Evolutionary conservation across 2,113 vertebrate genomes (phyloP).

Genomic region (Microcebus jonahi): DNA sequence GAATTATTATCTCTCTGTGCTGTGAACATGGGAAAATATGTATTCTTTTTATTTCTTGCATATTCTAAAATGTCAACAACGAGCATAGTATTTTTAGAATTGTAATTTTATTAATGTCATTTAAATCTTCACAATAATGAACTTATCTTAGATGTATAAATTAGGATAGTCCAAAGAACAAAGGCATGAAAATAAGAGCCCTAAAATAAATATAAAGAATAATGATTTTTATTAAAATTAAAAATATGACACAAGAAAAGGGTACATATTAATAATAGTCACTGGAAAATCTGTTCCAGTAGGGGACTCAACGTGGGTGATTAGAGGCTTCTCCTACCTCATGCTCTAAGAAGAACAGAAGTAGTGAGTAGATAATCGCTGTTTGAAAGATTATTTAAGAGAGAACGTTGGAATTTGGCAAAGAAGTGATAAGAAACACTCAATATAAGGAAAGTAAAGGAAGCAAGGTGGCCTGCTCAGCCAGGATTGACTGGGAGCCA

Average conservation of each 20-base stretch:
- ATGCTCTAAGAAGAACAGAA: too few species aligned
- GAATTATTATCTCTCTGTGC: background rate
- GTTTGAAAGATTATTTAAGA: too few species aligned
- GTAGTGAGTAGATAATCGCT: too few species aligned
- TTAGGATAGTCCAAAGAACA: background rate
- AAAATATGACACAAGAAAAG: background rate
- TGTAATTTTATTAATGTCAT: background rate
- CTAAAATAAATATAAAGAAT: constrained; percentile 9
- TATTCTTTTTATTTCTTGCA: constrained; percentile 17
- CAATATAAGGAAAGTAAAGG: too few species aligned
- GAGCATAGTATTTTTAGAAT: constrained; percentile 15
- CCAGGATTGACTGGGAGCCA: too few species aligned
- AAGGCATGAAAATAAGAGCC: background rate
- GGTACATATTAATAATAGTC: background rate
- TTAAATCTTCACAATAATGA: background rate
- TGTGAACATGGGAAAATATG: background rate
- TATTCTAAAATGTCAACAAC: constrained; percentile 15
- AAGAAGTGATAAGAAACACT: too few species aligned
- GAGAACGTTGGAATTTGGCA: too few species aligned
- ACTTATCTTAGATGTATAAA: constrained; percentile 11
- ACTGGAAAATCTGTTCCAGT: too few species aligned
- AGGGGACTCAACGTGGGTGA: too few species aligned
- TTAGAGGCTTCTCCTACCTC: too few species aligned
- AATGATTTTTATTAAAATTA: background rate
- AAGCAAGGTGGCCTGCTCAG: too few species aligned